Conservation (phyloP, 2,797 vertebrate genomes). For the Sebastes cheni region DNA sequence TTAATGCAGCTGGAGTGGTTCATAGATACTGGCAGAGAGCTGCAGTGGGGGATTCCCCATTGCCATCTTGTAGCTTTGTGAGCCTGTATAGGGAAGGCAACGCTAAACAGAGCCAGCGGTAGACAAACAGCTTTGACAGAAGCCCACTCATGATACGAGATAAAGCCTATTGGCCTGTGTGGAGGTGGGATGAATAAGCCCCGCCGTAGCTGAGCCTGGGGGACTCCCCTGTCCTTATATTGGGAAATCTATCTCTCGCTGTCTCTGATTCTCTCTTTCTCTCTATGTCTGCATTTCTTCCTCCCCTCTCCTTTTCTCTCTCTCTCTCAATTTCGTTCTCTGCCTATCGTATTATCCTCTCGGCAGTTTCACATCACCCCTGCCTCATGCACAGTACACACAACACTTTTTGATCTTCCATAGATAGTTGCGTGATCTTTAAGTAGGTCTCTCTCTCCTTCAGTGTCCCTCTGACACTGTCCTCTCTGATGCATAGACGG, state of each 20-base stretch:
- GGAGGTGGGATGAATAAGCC: constrained; percentile 43
- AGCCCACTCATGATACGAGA: constrained; percentile 65
- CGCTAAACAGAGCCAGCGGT: constrained; percentile 4
- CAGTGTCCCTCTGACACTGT: constrained; percentile 51
- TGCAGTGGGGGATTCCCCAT: constrained; percentile 48
- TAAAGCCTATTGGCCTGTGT: constrained; percentile 37
- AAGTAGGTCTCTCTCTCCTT: constrained; percentile 28
- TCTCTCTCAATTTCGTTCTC: constrained; percentile 9
- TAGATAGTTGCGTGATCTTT: constrained; percentile 39
- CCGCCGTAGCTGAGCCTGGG: constrained; percentile 16
- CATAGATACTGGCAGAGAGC: constrained; percentile 47
- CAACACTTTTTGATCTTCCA: constrained; percentile 35
- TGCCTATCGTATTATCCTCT: background rate
- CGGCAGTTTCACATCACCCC: constrained; percentile 13
- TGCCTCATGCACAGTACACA: background rate
- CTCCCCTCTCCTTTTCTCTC: constrained; percentile 13
- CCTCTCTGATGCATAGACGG: constrained; percentile 55
- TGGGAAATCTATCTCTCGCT: constrained; percentile 44
- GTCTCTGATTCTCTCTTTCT: background rate
- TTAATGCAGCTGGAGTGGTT: constrained; percentile 21
- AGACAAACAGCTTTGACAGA: constrained; percentile 26
- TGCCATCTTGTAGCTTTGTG: constrained; percentile 12
- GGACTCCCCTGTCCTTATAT: constrained; percentile 60
- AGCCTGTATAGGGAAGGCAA: constrained; percentile 29
- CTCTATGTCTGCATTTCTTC: constrained; percentile 6